phyloP scores from a whole-genome alignment of 2,888 invertebrate genomes.

The Mimumesa dahlbomi region DNA sequence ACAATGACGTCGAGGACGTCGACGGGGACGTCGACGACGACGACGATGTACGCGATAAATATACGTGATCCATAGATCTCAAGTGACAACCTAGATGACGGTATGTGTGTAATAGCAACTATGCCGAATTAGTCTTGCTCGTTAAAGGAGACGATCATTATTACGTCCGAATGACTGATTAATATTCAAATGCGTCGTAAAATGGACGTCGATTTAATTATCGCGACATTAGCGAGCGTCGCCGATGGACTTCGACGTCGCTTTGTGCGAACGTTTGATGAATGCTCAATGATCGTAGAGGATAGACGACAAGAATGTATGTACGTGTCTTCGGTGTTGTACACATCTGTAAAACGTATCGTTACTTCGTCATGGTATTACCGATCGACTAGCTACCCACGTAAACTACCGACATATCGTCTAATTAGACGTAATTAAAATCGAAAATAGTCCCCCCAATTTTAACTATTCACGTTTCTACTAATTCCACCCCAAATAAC shows the following conservation, averaged over 20 bases:
- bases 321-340: neutral
- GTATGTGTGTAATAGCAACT: too few species aligned
- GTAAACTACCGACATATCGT: neutral
- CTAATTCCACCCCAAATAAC: neutral
- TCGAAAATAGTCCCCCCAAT: too few species aligned
- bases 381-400: conserved; percentile 4
- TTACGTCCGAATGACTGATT: conserved; percentile 45
- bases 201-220: conserved; percentile 63
- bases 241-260: conserved; percentile 20
- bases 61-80: too few species aligned
- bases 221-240: conserved; percentile 44
- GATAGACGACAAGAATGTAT: conserved; percentile 19
- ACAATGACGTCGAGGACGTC: too few species aligned
- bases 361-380: conserved; percentile 13
- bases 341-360: conserved; percentile 11
- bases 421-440: conserved; percentile 27
- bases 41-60: too few species aligned
- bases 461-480: conserved; percentile 3
- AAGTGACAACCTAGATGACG: too few species aligned
- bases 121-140: conserved; percentile 21
- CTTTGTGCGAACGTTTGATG: conserved; percentile 39
- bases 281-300: too few species aligned
- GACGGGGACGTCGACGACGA: too few species aligned
- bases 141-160: conserved; percentile 36
- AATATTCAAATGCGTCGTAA: conserved; percentile 51